Base-by-base conservation (phyloP, 2,888 invertebrate species). In the Physocephala rufipes region DNA sequence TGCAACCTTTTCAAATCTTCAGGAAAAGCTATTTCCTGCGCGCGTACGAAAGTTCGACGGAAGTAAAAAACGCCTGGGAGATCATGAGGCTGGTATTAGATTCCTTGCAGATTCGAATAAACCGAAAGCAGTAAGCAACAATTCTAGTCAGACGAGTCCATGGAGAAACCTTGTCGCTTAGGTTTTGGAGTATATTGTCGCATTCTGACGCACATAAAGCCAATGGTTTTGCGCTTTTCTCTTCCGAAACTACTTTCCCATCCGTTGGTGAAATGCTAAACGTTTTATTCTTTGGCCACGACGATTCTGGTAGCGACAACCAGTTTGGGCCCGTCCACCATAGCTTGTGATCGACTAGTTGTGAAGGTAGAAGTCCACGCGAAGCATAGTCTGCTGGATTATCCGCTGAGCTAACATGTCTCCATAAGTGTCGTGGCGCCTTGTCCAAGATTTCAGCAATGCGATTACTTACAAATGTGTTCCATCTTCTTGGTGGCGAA, bases 311-410 rank as follows among this genome's bases (percentile, higher is more conserved):
- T 13, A 45, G 19, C 2, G 53, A 47, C 19, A 67, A 26, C 73
- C 73, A 76, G 4, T 36, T n/a, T 1, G 74, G 77, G 19, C 76
- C 75, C 4, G 58, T 55, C 75, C 76, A 76, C 75, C 76, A 76
- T 1, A 77, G 61, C 15, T 43, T 13, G 21, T 71, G 73, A 43
- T 66, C 16, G 13, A 70, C 15, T 0, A 76, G 47, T 9, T 59
- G 16, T 24, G 70, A 71, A 24, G 73, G 73, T 1, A 72, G 2
- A 2, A 76, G 53, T 12, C 77, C 76, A 15, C 77, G 73, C 1
- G 75, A 76, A 0, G 75, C 76, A 67, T 75, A 75, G 68, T 78
- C 75, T 3, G 77, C 76, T 4, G 75, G 75, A 53, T 77, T 77
- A 30, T 70, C 61, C 36, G 67, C 70, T 4, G 74, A 74, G 0